Base-by-base conservation (phyloP, 2,888 invertebrate genomes). In the Hypomecis atomaria region DNA sequence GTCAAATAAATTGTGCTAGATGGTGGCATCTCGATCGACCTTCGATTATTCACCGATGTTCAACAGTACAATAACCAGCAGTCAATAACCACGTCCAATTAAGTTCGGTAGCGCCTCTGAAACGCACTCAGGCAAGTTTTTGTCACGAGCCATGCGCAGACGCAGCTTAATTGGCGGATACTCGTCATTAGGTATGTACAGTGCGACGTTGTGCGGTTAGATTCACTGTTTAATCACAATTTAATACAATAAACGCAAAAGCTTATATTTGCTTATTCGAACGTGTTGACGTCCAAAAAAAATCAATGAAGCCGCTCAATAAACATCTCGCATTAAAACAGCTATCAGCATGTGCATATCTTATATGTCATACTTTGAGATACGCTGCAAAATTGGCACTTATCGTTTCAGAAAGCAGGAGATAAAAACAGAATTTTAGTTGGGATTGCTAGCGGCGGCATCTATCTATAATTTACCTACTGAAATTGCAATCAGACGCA, bases 21-120 rank as follows among this genome's bases (percentile, higher is more conserved):
- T 70, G 70, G 73, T 70, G 70, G 73, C 73, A 76, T 71, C 75
- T 75, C 58, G 62, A 48, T 59, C 72, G 86, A 84, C 87, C 88
- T 89, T 89, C 87, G 81, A 82, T 85, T 81, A 83, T 80, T 82
- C 76, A 73, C 78, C 73, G 74, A 81, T 83, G 77, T 76, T 73
- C 75, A 78, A 78, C 77, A 78, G 79, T 79, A 82, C 84, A 82
- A 82, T 85, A 84, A 83, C 81, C 82, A 44, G 81, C 81, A 85
- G 82, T 80, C 88, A 82, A 86, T 87, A 87, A 86, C 84, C 81
- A 81, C 71, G 78, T 81, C 89, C 89, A 92, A 91, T 92, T 91
- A 91, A 89, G 87, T 88, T 89, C 86, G 88, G 89, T 87, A 90
- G 91, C 90, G 89, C 91, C 89, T 88, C 84, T 77, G 82, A 78